These are phyloP conservation scores for Mycteria americana DNA, from an alignment of 2,797 vertebrate genomes.

Conservation along the genomic window DNA sequence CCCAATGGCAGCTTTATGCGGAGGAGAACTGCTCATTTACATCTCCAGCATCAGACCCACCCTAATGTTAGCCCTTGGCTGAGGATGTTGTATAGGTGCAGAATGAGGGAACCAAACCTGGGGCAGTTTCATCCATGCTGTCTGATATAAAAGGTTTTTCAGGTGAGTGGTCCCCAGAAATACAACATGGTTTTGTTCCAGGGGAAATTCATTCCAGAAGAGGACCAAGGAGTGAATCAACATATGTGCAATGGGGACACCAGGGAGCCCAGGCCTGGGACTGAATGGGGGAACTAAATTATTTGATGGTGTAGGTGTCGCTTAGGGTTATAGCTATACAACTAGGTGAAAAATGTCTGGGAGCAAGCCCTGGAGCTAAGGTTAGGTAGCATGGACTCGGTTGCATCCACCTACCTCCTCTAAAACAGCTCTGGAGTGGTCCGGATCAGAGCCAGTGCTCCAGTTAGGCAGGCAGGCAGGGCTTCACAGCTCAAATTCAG, in stretches of 20 bases:
- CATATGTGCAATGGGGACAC: rapidly evolving
- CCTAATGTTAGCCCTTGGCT: background rate
- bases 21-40: background rate
- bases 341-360: background rate
- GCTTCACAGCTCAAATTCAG: background rate
- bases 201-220: background rate
- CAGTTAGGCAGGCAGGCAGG: background rate
- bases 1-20: background rate
- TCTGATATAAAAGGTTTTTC: background rate
- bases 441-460: background rate
- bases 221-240: background rate
- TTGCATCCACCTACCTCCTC: background rate
- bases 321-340: background rate
- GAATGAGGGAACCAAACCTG: background rate
- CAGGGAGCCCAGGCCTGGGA: background rate
- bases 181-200: background rate
- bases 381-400: background rate
- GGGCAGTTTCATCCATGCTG: background rate
- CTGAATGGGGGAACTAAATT: background rate
- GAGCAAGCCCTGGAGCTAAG: background rate
- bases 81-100: background rate
- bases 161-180: background rate
- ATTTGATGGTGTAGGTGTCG: background rate
- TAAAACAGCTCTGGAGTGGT: background rate
- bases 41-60: background rate